Evolutionary conservation across 2,797 vertebrate genomes (phyloP).

Genomic region (Sebastes paucispinis): DNA sequence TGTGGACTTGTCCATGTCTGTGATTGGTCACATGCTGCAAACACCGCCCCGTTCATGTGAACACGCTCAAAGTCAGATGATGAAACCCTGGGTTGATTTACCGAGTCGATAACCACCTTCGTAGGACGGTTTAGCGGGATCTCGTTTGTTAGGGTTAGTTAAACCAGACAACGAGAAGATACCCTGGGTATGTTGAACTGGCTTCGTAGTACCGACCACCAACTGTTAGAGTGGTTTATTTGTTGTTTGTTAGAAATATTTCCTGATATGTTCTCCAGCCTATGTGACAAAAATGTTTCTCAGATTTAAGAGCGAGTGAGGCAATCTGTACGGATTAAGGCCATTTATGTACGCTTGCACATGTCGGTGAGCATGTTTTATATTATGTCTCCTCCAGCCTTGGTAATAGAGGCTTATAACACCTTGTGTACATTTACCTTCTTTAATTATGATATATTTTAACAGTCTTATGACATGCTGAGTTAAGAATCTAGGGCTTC

Average conservation of each 20-base stretch:
- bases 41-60: too few species aligned
- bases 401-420: slow-evolving; percentile 1
- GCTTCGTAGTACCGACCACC: neutral
- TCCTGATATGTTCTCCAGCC: slow-evolving; percentile 9
- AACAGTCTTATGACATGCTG: neutral
- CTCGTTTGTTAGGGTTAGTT: too few species aligned
- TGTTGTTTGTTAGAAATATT: slow-evolving; percentile 6
- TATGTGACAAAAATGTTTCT: slow-evolving; percentile 8
- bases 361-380: slow-evolving; percentile 10
- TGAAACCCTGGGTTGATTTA: too few species aligned
- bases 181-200: too few species aligned
- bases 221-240: neutral
- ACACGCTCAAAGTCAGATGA: too few species aligned
- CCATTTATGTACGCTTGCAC: slow-evolving; percentile 29
- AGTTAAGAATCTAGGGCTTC: slow-evolving; percentile 36
- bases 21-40: too few species aligned
- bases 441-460: slow-evolving; percentile 11
- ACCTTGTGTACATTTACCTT: slow-evolving; percentile 21
- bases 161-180: too few species aligned
- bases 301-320: slow-evolving; percentile 12
- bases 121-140: too few species aligned
- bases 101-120: too few species aligned
- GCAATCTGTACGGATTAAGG: slow-evolving; percentile 49
- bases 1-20: too few species aligned
- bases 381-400: slow-evolving; percentile 22